phyloP scores from a whole-genome alignment of 2,888 invertebrate species.

The Eledona agricola region DNA sequence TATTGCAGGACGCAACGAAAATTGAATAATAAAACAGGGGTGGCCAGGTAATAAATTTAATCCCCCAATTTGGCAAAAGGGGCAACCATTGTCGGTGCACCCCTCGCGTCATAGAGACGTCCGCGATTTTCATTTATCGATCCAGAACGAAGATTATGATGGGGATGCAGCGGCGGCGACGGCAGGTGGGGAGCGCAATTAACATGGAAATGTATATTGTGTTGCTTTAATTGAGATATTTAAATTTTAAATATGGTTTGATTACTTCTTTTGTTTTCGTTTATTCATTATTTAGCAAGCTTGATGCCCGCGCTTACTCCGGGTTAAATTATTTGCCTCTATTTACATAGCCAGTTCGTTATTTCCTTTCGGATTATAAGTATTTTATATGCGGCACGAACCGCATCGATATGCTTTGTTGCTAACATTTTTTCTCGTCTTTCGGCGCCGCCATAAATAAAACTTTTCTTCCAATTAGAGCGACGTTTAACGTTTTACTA shows the following conservation, averaged over 20 bases:
- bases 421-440: conserved; percentile 29
- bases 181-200: conserved; percentile 59
- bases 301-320: conserved; percentile 41
- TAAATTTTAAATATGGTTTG: conserved; percentile 62
- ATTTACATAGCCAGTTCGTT: conserved; percentile 44
- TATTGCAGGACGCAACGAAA: conserved; percentile 56
- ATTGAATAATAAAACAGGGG: conserved; percentile 55
- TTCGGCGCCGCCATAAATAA: conserved; percentile 21
- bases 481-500: conserved; percentile 8
- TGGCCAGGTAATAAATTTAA: conserved; percentile 51
- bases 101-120: conserved; percentile 6
- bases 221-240: conserved; percentile 61
- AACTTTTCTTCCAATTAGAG: conserved; percentile 21
- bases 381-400: conserved; percentile 32
- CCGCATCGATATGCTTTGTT: conserved; percentile 21
- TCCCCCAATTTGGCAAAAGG: conserved; percentile 50
- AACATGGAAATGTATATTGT: conserved; percentile 61
- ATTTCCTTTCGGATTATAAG: conserved; percentile 36
- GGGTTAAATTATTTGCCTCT: conserved; percentile 48
- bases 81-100: conserved; percentile 42
- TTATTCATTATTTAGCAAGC: conserved; percentile 58
- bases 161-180: conserved; percentile 49
- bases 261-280: conserved; percentile 61
- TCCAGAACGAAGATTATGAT: conserved; percentile 50
- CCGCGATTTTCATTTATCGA: conserved; percentile 44